Conservation (phyloP, 2,888 invertebrate species). For the Papilio elwesi region DNA sequence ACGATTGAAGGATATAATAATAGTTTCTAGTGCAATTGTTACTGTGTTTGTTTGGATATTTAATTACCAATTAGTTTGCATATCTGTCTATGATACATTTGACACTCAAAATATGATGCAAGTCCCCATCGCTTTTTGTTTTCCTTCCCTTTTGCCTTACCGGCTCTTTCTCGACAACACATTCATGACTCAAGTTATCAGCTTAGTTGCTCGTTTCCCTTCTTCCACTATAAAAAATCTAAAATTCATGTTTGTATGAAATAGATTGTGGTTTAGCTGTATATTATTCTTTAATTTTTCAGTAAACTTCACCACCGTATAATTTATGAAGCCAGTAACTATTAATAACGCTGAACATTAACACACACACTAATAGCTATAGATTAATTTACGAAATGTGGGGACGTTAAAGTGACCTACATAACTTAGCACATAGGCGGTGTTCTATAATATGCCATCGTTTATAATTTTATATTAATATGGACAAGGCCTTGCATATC, state of each 20-base stretch:
- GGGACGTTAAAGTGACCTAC: constrained; percentile 5
- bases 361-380: constrained; percentile 1
- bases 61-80: too few relatives aligned
- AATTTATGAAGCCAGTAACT: constrained; percentile 2
- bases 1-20: too few relatives aligned
- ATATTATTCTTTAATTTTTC: constrained; percentile 5
- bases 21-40: too few relatives aligned
- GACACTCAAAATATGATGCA: too few relatives aligned
- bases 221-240: not conserved
- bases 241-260: not conserved
- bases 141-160: too few relatives aligned
- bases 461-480: not conserved
- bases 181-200: too few relatives aligned
- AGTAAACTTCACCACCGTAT: constrained; percentile 4
- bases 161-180: too few relatives aligned
- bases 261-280: not conserved
- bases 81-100: too few relatives aligned
- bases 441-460: not conserved
- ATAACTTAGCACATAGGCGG: not conserved
- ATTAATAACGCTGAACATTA: constrained; percentile 5
- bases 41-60: too few relatives aligned
- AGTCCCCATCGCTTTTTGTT: too few relatives aligned
- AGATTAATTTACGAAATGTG: not conserved
- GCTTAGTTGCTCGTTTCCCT: too few relatives aligned
- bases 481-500: not conserved